phyloP scores from a whole-genome alignment of 2,888 invertebrate species.

The Scaptomyza polygonia region DNA sequence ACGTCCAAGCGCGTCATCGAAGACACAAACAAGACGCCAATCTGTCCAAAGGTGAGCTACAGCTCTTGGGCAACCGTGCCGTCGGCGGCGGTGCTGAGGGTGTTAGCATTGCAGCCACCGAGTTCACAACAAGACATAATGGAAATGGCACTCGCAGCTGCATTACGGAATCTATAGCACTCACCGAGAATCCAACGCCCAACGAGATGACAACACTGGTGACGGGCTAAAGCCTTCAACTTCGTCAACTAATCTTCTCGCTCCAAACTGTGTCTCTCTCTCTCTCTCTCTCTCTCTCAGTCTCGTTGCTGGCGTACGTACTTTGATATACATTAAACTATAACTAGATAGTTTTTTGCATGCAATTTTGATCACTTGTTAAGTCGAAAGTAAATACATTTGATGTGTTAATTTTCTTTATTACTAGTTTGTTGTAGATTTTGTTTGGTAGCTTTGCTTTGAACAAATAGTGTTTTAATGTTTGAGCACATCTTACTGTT shows the following conservation, averaged over 20 bases:
- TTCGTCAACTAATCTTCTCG: slow-evolving; percentile 15
- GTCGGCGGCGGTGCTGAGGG: slow-evolving; percentile 27
- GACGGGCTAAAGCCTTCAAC: slow-evolving; percentile 75
- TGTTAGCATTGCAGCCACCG: slow-evolving; percentile 55
- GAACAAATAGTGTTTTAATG: slow-evolving; percentile 27
- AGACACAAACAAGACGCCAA: slow-evolving; percentile 79
- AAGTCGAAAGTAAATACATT: slow-evolving; percentile 10
- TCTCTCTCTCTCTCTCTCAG: slow-evolving; percentile 5
- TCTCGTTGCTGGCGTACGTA: slow-evolving; percentile 10
- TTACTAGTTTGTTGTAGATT: slow-evolving; percentile 9
- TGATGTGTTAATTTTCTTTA: slow-evolving; percentile 11
- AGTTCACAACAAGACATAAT: slow-evolving; percentile 55
- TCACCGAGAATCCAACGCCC: slow-evolving; percentile 83
- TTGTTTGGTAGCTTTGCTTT: slow-evolving; percentile 13
- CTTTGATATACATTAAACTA: neutral
- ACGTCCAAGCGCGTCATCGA: slow-evolving; percentile 78
- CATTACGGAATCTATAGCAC: slow-evolving; percentile 81
- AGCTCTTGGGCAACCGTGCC: slow-evolving; percentile 64
- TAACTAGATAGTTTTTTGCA: slow-evolving; percentile 21
- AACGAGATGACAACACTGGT: slow-evolving; percentile 82
- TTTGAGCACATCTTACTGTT: slow-evolving; percentile 65
- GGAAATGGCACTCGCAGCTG: slow-evolving; percentile 70
- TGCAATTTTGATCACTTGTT: slow-evolving; percentile 24
- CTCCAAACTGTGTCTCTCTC: slow-evolving; percentile 4
- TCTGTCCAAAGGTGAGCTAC: slow-evolving; percentile 81